Evolutionary conservation across 2,888 invertebrate species (phyloP).

Genomic region (Drosophila dives): DNA sequence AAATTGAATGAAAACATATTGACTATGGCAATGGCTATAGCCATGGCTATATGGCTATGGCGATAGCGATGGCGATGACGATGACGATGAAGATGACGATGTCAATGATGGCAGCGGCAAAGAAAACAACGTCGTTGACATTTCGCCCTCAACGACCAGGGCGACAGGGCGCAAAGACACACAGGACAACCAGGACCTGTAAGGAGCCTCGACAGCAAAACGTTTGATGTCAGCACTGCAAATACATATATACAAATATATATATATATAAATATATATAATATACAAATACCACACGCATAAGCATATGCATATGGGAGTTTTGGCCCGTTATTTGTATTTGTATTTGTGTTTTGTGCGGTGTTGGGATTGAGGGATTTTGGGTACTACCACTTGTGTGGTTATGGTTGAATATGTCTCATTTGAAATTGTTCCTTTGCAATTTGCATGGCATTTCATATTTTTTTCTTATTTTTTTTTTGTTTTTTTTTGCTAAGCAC

Average conservation of each 20-base stretch:
- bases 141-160: conserved; percentile 22
- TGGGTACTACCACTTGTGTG: conserved; percentile 46
- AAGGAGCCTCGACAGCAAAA: conserved; percentile 52
- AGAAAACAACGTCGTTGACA: conserved; percentile 74
- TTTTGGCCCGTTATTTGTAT: conserved; percentile 65
- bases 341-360: conserved; percentile 37
- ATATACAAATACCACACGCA: conserved; percentile 20
- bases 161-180: conserved; percentile 3
- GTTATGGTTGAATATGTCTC: conserved; percentile 70
- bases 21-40: conserved; percentile 58
- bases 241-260: conserved; percentile 72
- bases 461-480: conserved; percentile 22
- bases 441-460: conserved; percentile 59
- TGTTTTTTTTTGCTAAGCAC: conserved; percentile 24
- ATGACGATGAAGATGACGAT: conserved; percentile 61
- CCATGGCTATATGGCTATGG: conserved; percentile 18
- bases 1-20: conserved; percentile 83
- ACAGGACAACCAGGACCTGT: conserved; percentile 16
- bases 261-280: conserved; percentile 23
- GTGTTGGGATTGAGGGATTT: conserved; percentile 39
- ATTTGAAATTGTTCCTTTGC: conserved; percentile 75
- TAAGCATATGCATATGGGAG: conserved; percentile 23
- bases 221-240: conserved; percentile 76
- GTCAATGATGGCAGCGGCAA: conserved; percentile 67
- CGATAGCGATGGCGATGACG: conserved; percentile 30